Conservation (phyloP, 2,113 vertebrate genomes). For the Semnornis frantzii region DNA sequence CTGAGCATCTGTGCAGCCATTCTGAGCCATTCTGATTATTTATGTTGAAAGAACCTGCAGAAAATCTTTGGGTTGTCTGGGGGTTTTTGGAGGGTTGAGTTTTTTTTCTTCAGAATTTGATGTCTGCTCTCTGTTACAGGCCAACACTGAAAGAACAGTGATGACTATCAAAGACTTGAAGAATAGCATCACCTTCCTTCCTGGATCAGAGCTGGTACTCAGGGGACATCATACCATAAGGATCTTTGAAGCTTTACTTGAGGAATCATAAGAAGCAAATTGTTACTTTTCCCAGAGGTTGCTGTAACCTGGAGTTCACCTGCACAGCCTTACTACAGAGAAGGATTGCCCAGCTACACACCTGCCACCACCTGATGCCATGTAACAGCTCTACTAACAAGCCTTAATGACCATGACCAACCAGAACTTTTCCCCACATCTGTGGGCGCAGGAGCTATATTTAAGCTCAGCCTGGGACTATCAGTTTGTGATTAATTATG, state of each 20-base stretch:
- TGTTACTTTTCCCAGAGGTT: background rate
- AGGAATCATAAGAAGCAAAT: background rate
- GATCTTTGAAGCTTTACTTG: background rate
- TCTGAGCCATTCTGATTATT: background rate
- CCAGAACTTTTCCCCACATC: background rate
- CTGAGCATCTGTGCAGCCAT: background rate
- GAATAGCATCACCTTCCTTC: background rate
- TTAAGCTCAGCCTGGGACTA: background rate
- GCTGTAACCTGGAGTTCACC: background rate
- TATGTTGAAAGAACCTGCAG: too few relatives aligned
- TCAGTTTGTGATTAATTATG: rapidly evolving
- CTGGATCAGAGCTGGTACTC: background rate
- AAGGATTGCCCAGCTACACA: background rate
- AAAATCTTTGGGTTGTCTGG: background rate
- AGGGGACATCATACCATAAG: background rate
- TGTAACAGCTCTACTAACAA: background rate
- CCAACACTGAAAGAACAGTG: background rate
- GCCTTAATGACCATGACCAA: background rate
- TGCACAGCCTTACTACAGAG: background rate
- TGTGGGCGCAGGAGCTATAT: background rate
- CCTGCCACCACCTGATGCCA: background rate
- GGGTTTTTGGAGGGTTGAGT: too few relatives aligned
- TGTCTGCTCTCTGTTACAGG: background rate
- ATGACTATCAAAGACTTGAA: background rate
- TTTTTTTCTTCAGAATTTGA: background rate